Evolutionary conservation across 2,113 vertebrate species (phyloP), one percentile per base, ranked within the genome.

Genomic region (Grantiella picta): DNA sequence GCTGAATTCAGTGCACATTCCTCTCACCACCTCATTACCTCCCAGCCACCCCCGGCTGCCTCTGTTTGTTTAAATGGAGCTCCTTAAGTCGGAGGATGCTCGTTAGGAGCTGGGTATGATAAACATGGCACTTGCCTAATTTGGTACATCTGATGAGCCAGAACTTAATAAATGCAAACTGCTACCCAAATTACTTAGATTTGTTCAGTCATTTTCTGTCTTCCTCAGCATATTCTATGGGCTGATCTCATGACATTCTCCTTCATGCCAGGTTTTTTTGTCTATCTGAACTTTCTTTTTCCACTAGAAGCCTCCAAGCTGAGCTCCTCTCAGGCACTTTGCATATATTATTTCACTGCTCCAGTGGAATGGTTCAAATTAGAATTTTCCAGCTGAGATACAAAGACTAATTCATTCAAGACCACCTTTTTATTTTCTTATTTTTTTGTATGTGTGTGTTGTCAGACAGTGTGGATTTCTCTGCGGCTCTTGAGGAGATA

Each of bases 321-420:
- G 40, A 72, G 72, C 56, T 96, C 18, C 76, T 96, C 94, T 94
- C 60, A 70, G 36, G 52, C 90, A 84, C 80, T 94, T 91, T 78
- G 69, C 5, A 5, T 45, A 22, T 86, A 80, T 89, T 92, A 79
- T 93, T 95, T 89, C 92, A 78, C 68, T 10, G 80, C 80, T 94
- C 56, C 45, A 83, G 44, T 68, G 76, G 93, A 92, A 93, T 93
- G 95, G 92, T 94, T 96, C 93, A 79, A 84, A 96, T 97, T 95
- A 96, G 72, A 71, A 68, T 93, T 96, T 96, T 97, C 94, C 92
- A 97, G 90, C 76, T 92, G 92, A 97, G 82, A 88, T 71, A 83
- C 64, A 70, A 83, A 90, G 56, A 65, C 50, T 90, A 92, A 96
- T 94, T 90, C 53, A 64, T 86, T 94, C 82, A 95, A 95, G 85